Evolutionary conservation across 2,113 vertebrate species (phyloP).

Genomic region (Silurus asotus): DNA sequence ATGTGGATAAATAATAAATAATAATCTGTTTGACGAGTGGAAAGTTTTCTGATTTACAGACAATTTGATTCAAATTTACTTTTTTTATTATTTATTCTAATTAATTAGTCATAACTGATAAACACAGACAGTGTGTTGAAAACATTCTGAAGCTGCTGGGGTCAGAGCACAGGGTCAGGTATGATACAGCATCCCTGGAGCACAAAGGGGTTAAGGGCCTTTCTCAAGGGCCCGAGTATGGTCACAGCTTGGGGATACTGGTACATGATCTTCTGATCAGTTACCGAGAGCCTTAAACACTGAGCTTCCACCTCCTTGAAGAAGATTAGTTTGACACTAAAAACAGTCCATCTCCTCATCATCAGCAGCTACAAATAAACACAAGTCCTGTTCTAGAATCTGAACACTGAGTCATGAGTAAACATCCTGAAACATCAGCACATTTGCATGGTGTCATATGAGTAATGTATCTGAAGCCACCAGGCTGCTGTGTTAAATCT

Average conservation of each 20-base stretch:
- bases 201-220: no score
- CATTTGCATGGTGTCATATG: neutral
- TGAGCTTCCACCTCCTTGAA: no score
- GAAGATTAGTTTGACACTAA: neutral
- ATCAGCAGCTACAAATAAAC: neutral
- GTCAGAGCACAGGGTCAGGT: no score
- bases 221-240: no score
- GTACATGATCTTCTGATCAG: no score
- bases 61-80: neutral
- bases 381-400: neutral
- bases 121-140: neutral
- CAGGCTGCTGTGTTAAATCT: neutral
- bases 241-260: no score
- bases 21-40: neutral
- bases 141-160: neutral
- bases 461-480: neutral
- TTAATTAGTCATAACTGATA: neutral
- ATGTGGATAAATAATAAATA: neutral
- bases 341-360: neutral
- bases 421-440: neutral
- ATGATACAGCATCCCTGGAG: no score
- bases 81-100: neutral
- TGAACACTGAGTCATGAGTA: neutral
- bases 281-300: no score
- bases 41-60: neutral